A percentile compares a stretch with the other conserved stretches of the same genome.
These are phyloP conservation scores for Dendrocincla fuliginosa DNA, from an alignment of 2,797 vertebrate genomes.

Conservation along the genomic window DNA sequence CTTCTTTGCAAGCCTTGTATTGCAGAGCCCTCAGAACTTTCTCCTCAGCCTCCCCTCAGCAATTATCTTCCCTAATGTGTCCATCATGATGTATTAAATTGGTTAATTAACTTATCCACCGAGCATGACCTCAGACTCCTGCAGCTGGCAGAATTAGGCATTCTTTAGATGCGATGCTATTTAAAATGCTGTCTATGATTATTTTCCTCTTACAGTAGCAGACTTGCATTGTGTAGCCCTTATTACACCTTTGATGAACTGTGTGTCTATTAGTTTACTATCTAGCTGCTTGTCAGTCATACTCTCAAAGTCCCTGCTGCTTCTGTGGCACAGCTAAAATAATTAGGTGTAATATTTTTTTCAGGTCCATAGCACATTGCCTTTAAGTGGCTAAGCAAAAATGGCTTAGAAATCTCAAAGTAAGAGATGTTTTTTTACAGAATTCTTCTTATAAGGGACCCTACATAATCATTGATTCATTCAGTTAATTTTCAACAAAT, in stretches of 20 bases:
- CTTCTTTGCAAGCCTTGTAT: neutral
- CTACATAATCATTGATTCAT: neutral
- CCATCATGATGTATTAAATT: constrained; percentile 2
- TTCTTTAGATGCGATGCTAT: neutral
- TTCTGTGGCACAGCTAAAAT: neutral
- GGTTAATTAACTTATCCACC: constrained; percentile 30
- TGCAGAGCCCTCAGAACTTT: neutral
- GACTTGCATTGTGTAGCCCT: neutral
- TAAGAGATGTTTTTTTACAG: neutral
- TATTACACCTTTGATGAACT: neutral
- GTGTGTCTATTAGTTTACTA: neutral
- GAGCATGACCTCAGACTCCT: neutral
- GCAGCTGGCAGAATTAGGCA: neutral
- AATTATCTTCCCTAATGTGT: neutral
- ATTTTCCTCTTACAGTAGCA: neutral
- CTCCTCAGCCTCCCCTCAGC: neutral
- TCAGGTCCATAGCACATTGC: neutral
- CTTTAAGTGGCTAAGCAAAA: neutral
- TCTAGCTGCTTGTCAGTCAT: neutral
- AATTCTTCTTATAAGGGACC: neutral
- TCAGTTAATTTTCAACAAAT: neutral
- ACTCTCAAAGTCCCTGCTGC: neutral
- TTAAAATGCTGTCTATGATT: neutral
- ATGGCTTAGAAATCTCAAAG: neutral
- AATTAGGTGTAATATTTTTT: neutral